These are phyloP conservation scores for Hystrix cristata DNA, from an alignment of 2,113 vertebrate genomes.

Conservation along the genomic window DNA sequence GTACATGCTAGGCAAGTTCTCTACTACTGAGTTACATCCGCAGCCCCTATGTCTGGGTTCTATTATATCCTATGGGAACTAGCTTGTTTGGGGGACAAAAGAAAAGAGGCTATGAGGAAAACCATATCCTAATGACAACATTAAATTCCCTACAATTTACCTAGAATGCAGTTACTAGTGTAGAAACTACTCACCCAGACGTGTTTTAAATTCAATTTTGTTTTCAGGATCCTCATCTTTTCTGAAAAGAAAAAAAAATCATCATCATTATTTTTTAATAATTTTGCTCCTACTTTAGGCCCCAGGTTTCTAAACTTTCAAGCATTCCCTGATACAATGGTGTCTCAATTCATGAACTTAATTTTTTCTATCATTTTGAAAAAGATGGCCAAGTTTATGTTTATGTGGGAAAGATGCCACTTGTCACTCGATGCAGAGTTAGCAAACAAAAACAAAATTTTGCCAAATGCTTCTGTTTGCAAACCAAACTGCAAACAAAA, in stretches of 20 bases:
- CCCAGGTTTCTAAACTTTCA: neutral
- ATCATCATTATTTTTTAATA: neutral
- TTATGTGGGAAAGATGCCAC: no score
- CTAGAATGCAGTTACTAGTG: neutral
- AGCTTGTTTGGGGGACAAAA: neutral
- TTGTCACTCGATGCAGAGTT: neutral
- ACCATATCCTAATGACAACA: neutral
- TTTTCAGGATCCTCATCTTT: slow-evolving; percentile 99
- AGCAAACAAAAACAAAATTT: neutral
- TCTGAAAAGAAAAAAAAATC: slow-evolving; percentile 85
- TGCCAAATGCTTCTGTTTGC: neutral
- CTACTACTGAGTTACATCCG: neutral
- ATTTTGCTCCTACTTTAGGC: neutral
- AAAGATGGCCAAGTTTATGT: neutral
- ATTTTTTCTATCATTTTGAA: neutral
- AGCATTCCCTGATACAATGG: neutral
- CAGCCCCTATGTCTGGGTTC: neutral
- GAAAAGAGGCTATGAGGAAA: neutral
- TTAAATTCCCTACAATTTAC: neutral
- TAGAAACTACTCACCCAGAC: slow-evolving; percentile 92
- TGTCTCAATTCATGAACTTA: neutral
- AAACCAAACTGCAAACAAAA: neutral
- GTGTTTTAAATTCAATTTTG: slow-evolving; percentile 99
- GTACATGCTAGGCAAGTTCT: neutral
- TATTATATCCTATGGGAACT: slow-evolving; percentile 4